These are phyloP conservation scores for Astyanax mexicanus DNA, from an alignment of 2,797 vertebrate species.

Conservation along the genomic window DNA sequence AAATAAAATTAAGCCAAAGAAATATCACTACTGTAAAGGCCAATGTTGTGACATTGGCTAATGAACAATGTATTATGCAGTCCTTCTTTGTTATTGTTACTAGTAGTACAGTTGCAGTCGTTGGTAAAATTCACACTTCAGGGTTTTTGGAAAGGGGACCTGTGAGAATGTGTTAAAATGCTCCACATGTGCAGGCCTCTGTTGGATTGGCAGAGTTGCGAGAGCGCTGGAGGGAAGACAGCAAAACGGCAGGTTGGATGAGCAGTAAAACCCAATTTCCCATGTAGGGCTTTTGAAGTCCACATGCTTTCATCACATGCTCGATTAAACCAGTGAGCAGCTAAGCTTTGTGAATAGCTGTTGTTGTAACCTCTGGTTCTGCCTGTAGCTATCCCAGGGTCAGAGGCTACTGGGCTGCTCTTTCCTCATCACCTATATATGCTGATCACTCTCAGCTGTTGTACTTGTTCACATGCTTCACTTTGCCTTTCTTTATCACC, in stretches of 20 bases:
- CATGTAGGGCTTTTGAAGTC: conserved; percentile 72
- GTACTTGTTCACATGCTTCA: conserved; percentile 7
- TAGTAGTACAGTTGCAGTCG: neutral
- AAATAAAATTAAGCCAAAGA: too few relatives aligned
- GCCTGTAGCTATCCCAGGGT: conserved; percentile 6
- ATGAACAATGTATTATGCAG: neutral
- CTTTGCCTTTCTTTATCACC: too few relatives aligned
- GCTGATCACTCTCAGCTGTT: conserved; percentile 14
- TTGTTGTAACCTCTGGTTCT: conserved; percentile 70
- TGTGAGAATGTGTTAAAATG: conserved; percentile 6
- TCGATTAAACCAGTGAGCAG: conserved; percentile 78
- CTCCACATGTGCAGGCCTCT: neutral
- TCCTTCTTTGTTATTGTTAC: neutral
- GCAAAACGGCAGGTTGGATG: conserved; percentile 23
- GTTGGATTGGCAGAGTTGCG: conserved; percentile 6
- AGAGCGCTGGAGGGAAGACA: conserved; percentile 59
- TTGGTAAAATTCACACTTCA: too few relatives aligned
- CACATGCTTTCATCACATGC: conserved; percentile 83
- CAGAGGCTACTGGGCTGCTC: conserved; percentile 25
- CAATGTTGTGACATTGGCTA: neutral
- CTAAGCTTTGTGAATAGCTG: conserved; percentile 54
- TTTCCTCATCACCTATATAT: conserved; percentile 12
- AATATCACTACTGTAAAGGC: neutral
- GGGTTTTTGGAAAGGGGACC: neutral
- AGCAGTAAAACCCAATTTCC: conserved; percentile 76